Percentiles rank a stretch among this genome's conserved stretches.
Evolutionary conservation across 2,888 invertebrate species (phyloP).

Genomic region (Ornithoptera alexandrae): DNA sequence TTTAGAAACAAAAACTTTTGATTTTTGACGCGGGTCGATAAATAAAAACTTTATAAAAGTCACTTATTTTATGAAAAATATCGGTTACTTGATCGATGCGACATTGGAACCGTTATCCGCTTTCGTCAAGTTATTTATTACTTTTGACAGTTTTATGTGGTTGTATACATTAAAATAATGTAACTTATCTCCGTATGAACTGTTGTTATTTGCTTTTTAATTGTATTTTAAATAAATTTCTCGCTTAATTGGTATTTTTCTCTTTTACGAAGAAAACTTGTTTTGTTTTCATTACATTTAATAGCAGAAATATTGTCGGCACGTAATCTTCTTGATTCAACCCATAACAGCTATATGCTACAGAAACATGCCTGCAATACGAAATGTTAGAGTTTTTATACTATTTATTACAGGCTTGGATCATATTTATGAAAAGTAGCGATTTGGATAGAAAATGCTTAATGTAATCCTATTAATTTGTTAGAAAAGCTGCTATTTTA

Average conservation of each 20-base stretch:
- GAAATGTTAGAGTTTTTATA: neutral
- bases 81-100: slow-evolving; percentile 1
- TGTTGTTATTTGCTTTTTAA: too few relatives aligned
- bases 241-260: too few relatives aligned
- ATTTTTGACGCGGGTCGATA: neutral
- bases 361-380: slow-evolving; percentile 12
- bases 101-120: neutral
- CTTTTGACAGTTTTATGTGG: slow-evolving; percentile 11
- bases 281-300: neutral
- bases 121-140: slow-evolving; percentile 6
- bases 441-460: too few relatives aligned
- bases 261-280: too few relatives aligned
- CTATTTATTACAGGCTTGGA: neutral
- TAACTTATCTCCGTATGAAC: neutral
- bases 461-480: too few relatives aligned
- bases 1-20: too few relatives aligned
- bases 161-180: neutral
- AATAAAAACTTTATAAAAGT: neutral
- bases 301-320: slow-evolving; percentile 5
- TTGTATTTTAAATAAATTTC: too few relatives aligned
- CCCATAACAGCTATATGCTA: slow-evolving; percentile 3
- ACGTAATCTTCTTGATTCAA: slow-evolving; percentile 17
- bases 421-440: neutral
- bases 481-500: too few relatives aligned
- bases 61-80: slow-evolving; percentile 5